phyloP scores from a whole-genome alignment of 30 jellyfish, hydroid and myxozoan genomes.

The Hydractinia echinata region DNA sequence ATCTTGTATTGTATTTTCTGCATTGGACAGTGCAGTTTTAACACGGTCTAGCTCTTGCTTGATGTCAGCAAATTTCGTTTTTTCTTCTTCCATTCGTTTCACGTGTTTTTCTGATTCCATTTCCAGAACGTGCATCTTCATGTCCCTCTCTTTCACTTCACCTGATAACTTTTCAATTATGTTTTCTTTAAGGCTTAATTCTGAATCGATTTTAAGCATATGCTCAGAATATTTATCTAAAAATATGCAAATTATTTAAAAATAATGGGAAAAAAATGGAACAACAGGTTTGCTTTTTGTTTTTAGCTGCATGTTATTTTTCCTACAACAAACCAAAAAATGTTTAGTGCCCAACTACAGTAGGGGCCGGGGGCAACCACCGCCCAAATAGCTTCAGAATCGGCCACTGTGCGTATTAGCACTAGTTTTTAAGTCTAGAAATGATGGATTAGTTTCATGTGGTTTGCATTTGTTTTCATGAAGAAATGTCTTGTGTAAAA shows the following conservation, averaged over 20 bases:
- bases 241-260: neutral
- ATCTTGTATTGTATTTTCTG: conserved; percentile 33
- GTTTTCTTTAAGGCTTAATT: conserved; percentile 43
- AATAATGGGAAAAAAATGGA: neutral
- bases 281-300: neutral
- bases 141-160: conserved; percentile 48
- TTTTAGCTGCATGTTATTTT: neutral
- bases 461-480: too few species aligned
- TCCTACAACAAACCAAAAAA: too few species aligned
- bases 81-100: conserved; percentile 37
- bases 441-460: too few species aligned
- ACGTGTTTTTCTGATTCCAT: conserved; percentile 39
- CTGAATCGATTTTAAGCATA: conserved; percentile 24
- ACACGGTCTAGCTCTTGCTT: conserved; percentile 33
- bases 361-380: too few species aligned
- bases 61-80: conserved; percentile 35
- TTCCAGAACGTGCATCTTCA: conserved; percentile 46
- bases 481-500: too few species aligned
- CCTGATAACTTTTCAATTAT: conserved; percentile 40
- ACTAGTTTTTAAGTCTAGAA: too few species aligned
- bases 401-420: too few species aligned
- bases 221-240: conserved; percentile 15
- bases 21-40: conserved; percentile 30
- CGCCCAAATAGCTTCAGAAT: too few species aligned
- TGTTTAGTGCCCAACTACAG: too few species aligned